A percentile compares a stretch with the other conserved stretches of the same genome.
Evolutionary conservation across 2,113 vertebrate species (phyloP).

Genomic region (Herpetotheres cachinnans): DNA sequence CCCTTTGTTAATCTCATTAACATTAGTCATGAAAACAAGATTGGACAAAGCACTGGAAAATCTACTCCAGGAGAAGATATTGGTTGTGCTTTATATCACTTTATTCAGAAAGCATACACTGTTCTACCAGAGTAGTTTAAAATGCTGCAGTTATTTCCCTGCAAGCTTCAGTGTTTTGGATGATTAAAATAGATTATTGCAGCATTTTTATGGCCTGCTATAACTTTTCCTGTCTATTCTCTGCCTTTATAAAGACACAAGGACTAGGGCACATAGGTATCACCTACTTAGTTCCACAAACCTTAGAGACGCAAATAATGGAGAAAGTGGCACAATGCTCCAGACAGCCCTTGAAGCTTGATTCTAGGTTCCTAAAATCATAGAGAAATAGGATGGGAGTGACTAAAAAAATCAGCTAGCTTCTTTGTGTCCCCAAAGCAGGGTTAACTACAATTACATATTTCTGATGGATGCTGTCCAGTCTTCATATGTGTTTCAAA

Average conservation of each 20-base stretch:
- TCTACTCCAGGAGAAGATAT: neutral
- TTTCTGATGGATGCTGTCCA: neutral
- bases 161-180: neutral
- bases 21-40: neutral
- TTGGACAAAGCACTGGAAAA: neutral
- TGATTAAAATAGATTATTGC: neutral
- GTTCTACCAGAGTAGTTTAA: neutral
- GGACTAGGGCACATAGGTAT: neutral
- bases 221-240: neutral
- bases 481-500: neutral
- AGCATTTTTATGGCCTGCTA: neutral
- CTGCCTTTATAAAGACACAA: neutral
- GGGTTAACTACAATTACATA: neutral
- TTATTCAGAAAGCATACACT: neutral
- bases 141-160: neutral
- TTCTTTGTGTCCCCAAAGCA: neutral
- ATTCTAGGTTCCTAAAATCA: neutral
- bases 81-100: neutral
- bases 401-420: neutral
- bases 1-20: constrained; percentile 6
- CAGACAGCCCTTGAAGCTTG: neutral
- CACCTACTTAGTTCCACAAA: neutral
- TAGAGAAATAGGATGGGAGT: neutral
- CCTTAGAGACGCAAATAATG: neutral
- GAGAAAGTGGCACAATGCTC: neutral